A percentile compares a stretch with the other conserved stretches of the same genome.
These are phyloP conservation scores for Oikopleura vanhoeffeni DNA, from an alignment of 23 tunicate species.

Conservation along the genomic window DNA sequence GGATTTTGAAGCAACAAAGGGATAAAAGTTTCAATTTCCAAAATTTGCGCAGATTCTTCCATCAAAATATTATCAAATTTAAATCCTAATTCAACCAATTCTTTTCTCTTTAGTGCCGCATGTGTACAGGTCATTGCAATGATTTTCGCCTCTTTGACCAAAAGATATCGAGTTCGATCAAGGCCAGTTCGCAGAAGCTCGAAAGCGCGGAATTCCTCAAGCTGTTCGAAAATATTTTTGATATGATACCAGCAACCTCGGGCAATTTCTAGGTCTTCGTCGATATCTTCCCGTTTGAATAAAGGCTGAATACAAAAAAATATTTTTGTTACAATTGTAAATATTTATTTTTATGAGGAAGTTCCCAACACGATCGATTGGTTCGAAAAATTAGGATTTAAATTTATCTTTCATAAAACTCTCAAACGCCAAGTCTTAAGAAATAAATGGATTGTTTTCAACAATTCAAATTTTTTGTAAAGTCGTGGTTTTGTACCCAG, in stretches of 20 bases:
- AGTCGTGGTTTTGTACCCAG: too few species aligned
- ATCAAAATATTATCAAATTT: conserved; percentile 85
- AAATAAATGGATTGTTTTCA: too few species aligned
- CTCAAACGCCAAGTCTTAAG: too few species aligned
- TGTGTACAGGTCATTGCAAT: conserved; percentile 99
- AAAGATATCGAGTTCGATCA: conserved; percentile 80
- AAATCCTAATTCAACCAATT: conserved; percentile 65
- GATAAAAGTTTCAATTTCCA: conserved; percentile 96
- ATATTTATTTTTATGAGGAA: too few species aligned
- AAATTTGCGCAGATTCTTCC: conserved; percentile 97
- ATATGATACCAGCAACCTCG: conserved; percentile 86
- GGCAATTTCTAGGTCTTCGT: conserved; percentile 70
- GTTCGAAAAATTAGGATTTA: too few species aligned
- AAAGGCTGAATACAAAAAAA: conserved; percentile 28
- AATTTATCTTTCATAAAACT: too few species aligned
- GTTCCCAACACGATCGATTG: too few species aligned
- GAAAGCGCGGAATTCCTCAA: conserved; percentile 93
- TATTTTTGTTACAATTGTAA: too few species aligned
- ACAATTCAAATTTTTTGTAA: too few species aligned
- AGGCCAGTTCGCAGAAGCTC: conserved; percentile 88
- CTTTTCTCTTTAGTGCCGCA: conserved; percentile 89
- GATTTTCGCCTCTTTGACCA: conserved; percentile 89
- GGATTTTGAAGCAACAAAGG: conserved; percentile 87
- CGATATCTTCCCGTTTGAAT: conserved; percentile 36
- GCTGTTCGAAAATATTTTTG: conserved; percentile 63